Evolutionary conservation across 1,140 invertebrate species (phyloP).

Genomic region (Sminthurides bifidus): DNA sequence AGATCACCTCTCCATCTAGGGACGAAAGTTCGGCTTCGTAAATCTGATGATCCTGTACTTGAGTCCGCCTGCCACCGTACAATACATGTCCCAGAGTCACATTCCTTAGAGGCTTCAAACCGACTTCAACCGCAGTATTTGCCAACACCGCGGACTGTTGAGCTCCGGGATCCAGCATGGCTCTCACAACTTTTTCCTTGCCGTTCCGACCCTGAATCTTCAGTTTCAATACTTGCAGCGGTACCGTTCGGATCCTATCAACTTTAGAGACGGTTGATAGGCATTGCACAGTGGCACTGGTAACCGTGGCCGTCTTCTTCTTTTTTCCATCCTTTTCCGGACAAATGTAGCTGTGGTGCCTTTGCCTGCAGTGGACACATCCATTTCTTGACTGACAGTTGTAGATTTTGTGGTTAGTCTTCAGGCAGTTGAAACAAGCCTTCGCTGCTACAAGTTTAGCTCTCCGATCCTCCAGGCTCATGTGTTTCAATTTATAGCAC

Average conservation of each 20-base stretch:
- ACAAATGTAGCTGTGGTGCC: background rate
- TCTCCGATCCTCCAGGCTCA: background rate
- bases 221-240: too few relatives aligned
- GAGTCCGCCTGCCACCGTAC: too few relatives aligned
- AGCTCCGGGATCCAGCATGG: too few relatives aligned
- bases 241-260: background rate
- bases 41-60: background rate
- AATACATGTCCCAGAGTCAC: too few relatives aligned
- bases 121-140: too few relatives aligned
- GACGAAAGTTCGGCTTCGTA: background rate
- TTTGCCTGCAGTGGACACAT: background rate
- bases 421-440: slow-evolving; percentile 6
- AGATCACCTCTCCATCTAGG: background rate
- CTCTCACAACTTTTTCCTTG: too few relatives aligned
- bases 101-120: too few relatives aligned
- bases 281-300: background rate
- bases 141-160: too few relatives aligned
- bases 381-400: background rate
- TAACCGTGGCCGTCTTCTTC: background rate
- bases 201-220: too few relatives aligned
- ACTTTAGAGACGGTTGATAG: too few relatives aligned
- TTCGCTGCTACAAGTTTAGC: background rate
- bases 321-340: background rate
- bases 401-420: background rate
- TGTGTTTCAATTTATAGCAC: background rate